Evolutionary conservation across 2,888 invertebrate genomes (phyloP), one percentile per base, ranked within the genome.

Genomic region (Dynastes maya): DNA sequence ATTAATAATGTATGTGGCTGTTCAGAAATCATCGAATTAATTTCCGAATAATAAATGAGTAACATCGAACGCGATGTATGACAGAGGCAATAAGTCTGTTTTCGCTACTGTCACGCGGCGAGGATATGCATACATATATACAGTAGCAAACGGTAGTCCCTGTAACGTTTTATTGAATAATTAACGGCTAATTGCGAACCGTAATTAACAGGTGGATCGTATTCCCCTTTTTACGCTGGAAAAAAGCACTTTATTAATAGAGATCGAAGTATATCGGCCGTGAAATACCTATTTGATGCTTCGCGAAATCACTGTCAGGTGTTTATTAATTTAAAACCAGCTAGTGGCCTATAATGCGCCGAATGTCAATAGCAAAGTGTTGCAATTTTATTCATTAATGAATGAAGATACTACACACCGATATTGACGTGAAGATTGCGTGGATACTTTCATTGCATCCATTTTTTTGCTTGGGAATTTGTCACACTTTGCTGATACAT

Each of bases 121-220:
- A 40, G 40, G 1, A 40, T 45, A 11, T 8, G 8, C 45, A 45
- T 45, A n/a, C n/a, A n/a, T n/a, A n/a, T n/a, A n/a, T n/a, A 45
- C 11, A 11, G 45, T 45, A 45, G 11, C 11, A 9, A 63, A 11
- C 63, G 29, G 13, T 13, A 22, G 63, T 11, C 22, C 9, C 63
- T 29, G 11, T n/a, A 1, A 3, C 29, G 29, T 32, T 29, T 11
- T 32, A 11, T 11, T 63, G 29, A 63, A 63, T 63, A 11, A 63
- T 63, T 63, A 63, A 29, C 29, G 63, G 27, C 29, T 63, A 63
- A 63, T 63, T 63, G 29, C 32, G 32, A 11, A 63, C 13, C 32
- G 63, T 29, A 63, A 63, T 63, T 63, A 63, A 63, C 63, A 63
- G 63, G 63, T 63, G 63, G 29, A 63, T 63, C 4, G 13, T 32